Evolutionary conservation across 2,113 vertebrate genomes (phyloP).

Genomic region (Ceuthmochares aereus): DNA sequence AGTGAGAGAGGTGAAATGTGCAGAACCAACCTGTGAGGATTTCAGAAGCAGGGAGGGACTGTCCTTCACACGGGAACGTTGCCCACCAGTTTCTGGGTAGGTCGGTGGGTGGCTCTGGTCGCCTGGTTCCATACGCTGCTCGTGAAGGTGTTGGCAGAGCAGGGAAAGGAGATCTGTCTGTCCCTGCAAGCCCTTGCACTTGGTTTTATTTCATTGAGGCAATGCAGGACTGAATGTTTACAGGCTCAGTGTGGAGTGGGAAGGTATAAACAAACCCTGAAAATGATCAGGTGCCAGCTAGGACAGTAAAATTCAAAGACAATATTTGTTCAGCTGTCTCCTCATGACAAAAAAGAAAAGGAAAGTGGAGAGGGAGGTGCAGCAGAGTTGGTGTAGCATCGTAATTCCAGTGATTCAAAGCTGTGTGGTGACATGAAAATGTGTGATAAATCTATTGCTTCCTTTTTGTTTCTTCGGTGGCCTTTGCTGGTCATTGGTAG

Average conservation of each 20-base stretch:
- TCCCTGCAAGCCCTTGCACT: not conserved
- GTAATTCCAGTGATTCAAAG: conserved; percentile 25
- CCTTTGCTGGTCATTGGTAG: not conserved
- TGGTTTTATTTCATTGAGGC: not conserved
- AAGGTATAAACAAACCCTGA: conserved; percentile 30
- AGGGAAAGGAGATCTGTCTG: not conserved
- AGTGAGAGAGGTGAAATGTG: not conserved
- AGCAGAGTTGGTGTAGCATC: not conserved
- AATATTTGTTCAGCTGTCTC: conserved; percentile 81
- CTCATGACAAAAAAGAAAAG: not conserved
- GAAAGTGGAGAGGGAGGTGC: conserved; percentile 23
- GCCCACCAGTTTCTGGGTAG: not conserved
- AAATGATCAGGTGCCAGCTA: conserved; percentile 35
- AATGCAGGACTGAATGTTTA: not conserved
- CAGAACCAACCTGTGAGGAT: not conserved
- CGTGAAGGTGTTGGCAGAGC: not conserved
- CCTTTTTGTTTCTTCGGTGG: not conserved
- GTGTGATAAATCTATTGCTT: not conserved
- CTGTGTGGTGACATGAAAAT: not conserved
- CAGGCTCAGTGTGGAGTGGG: conserved; percentile 4
- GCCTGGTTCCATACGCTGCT: not conserved
- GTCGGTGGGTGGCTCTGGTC: not conserved
- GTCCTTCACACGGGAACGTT: not conserved
- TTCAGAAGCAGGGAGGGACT: not conserved
- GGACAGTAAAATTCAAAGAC: conserved; percentile 64